Evolutionary conservation across 2,888 invertebrate species (phyloP).

Genomic region (Germaria angustata): DNA sequence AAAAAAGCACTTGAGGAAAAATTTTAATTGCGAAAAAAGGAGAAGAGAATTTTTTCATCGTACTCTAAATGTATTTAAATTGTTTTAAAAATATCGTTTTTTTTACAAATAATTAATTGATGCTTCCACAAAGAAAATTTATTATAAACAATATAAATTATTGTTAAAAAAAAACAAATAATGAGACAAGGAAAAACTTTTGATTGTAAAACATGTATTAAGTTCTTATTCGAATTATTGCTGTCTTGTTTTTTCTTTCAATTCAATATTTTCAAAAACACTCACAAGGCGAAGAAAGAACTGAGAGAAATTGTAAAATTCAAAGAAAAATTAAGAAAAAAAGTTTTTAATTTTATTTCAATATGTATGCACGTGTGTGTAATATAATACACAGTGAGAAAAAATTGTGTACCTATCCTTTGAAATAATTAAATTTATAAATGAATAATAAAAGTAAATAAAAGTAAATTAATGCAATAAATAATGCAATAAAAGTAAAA

Average conservation of each 20-base stretch:
- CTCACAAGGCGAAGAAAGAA: neutral
- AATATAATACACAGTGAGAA: neutral
- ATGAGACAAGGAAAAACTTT: neutral
- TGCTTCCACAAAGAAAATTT: neutral
- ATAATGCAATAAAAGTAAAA: too few species aligned
- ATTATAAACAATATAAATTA: constrained; percentile 30
- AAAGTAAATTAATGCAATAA: too few species aligned
- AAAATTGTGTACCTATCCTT: too few species aligned
- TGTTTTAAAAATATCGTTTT: too few species aligned
- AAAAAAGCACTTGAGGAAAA: constrained; percentile 5
- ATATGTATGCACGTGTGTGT: too few species aligned
- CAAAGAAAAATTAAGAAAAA: constrained; percentile 1
- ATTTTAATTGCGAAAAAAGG: neutral
- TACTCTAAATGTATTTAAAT: neutral
- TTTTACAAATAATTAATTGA: neutral
- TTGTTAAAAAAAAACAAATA: neutral
- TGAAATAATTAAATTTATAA: too few species aligned
- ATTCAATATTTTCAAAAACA: neutral
- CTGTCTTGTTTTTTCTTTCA: constrained; percentile 2
- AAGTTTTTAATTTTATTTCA: too few species aligned
- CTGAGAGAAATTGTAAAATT: neutral
- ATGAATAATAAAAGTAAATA: too few species aligned
- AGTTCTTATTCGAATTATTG: neutral
- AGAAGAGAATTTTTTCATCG: neutral
- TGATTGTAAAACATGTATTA: neutral